phyloP scores from a whole-genome alignment of 2,888 invertebrate genomes.

The Acholoe squamosa region DNA sequence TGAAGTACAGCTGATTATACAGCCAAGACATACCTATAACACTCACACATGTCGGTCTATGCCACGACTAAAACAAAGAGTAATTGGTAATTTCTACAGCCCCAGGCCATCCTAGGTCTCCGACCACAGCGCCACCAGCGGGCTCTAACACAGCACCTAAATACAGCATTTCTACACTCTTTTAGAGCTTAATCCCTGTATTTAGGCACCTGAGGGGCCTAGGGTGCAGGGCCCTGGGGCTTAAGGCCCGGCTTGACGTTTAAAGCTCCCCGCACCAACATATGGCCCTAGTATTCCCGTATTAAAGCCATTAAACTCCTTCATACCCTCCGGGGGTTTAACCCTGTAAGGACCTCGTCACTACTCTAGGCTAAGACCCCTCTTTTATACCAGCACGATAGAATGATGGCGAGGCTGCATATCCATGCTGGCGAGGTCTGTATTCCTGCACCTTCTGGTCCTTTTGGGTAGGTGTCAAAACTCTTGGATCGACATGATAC shows the following conservation, averaged over 20 bases:
- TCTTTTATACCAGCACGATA: too few species aligned
- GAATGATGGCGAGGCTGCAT: too few species aligned
- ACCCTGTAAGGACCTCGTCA: too few species aligned
- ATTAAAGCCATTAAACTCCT: slow-evolving; percentile 13
- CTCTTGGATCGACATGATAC: too few species aligned
- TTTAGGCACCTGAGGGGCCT: neutral
- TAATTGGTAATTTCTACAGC: slow-evolving; percentile 19
- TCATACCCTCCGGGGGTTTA: neutral
- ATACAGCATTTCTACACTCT: too few species aligned
- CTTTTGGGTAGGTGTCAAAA: too few species aligned
- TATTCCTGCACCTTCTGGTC: too few species aligned
- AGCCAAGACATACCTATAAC: neutral
- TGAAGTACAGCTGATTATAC: too few species aligned
- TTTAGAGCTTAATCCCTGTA: neutral
- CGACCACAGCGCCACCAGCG: neutral
- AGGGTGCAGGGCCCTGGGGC: neutral
- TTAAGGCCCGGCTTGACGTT: neutral
- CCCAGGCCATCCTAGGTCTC: neutral
- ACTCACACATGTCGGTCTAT: neutral
- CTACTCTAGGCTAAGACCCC: too few species aligned
- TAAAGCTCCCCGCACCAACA: neutral
- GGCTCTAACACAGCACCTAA: too few species aligned
- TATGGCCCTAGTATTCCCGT: neutral
- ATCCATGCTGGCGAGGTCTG: too few species aligned
- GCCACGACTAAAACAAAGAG: neutral